phyloP scores from a whole-genome alignment of 2,888 invertebrate species.

The Camponotus fellah region DNA sequence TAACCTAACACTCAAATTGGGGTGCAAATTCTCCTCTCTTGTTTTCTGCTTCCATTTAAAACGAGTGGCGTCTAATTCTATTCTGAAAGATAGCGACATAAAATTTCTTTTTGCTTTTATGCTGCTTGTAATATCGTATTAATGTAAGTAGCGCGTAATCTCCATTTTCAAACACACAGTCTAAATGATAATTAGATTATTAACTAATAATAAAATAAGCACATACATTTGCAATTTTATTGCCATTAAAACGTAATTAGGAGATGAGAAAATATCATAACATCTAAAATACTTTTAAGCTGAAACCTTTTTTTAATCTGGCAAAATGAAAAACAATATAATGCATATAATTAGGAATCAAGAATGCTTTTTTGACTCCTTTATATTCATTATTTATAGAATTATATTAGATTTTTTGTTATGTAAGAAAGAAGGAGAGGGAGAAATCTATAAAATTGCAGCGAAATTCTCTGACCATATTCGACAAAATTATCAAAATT shows the following conservation, averaged over 20 bases:
- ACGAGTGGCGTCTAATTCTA: not conserved
- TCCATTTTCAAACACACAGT: not conserved
- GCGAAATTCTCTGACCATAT: not conserved
- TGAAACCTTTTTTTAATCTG: conserved; percentile 5
- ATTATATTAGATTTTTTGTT: conserved; percentile 51
- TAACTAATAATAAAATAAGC: not conserved
- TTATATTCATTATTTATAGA: conserved; percentile 54
- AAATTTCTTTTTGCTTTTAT: not conserved
- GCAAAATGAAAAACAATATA: not conserved
- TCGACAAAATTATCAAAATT: not conserved
- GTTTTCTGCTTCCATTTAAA: conserved; percentile 17
- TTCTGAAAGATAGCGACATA: not conserved
- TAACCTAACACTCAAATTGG: conserved; percentile 25
- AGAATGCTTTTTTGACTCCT: conserved; percentile 35
- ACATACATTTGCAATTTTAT: not conserved
- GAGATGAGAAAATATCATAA: not conserved
- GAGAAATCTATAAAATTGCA: not conserved
- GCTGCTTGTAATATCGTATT: not conserved
- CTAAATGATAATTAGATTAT: not conserved
- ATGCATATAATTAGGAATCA: not conserved
- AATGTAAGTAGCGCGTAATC: not conserved
- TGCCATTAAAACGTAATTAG: not conserved
- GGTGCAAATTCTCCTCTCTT: not conserved
- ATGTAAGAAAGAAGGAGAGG: not conserved
- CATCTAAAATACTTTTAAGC: not conserved